These are phyloP conservation scores for Sebastes baramenuke DNA, from an alignment of 2,797 vertebrate species.

Conservation along the genomic window DNA sequence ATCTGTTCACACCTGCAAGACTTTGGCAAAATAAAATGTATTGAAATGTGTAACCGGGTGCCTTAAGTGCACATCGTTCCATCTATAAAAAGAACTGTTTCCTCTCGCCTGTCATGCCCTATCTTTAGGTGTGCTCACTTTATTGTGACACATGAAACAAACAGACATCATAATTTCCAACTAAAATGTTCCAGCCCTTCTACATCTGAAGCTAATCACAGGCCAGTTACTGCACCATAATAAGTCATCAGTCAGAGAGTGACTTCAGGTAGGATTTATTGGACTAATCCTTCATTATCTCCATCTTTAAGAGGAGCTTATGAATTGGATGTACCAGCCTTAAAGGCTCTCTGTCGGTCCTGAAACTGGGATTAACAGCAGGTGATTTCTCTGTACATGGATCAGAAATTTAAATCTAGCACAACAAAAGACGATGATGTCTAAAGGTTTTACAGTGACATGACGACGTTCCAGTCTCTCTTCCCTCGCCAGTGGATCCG, in stretches of 20 bases:
- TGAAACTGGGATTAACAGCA: constrained; percentile 58
- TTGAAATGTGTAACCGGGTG: neutral
- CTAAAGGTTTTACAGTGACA: neutral
- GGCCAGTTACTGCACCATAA: neutral
- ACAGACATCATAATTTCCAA: neutral
- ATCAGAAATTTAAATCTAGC: constrained; percentile 36
- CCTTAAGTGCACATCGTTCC: neutral
- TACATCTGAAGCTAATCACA: constrained; percentile 21
- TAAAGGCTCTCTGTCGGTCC: constrained; percentile 17
- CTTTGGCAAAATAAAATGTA: neutral
- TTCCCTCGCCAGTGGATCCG: neutral
- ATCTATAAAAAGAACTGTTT: no score
- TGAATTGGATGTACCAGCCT: constrained; percentile 33
- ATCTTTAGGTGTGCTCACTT: neutral
- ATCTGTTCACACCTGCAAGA: neutral
- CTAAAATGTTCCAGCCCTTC: neutral
- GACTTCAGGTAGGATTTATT: constrained; percentile 47
- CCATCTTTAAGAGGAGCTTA: constrained; percentile 59
- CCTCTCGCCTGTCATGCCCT: neutral
- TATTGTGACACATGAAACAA: neutral
- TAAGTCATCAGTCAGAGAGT: constrained; percentile 35
- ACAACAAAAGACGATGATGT: constrained; percentile 7
- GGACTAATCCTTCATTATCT: constrained; percentile 69
- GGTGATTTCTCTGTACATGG: constrained; percentile 40
- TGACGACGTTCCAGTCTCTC: neutral